Conservation (phyloP, 2,888 invertebrate species). For the Oligia fasciuncula region DNA sequence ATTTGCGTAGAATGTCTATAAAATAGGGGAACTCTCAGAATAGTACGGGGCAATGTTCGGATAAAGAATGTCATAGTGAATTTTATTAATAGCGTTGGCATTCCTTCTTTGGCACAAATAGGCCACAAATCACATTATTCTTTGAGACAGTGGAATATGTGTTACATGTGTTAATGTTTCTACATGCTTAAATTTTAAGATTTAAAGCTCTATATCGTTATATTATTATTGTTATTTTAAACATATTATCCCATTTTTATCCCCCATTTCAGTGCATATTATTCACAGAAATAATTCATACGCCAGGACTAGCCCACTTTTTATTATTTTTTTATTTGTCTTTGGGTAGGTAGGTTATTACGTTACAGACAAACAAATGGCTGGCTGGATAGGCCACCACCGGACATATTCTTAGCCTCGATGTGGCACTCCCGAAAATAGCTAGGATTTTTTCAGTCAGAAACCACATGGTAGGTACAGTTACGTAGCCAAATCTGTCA, state of each 20-base stretch:
- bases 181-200: constrained; percentile 14
- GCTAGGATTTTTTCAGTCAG: neutral
- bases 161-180: constrained; percentile 5
- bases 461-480: neutral
- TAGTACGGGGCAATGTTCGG: constrained; percentile 66
- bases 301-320: neutral
- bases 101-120: constrained; percentile 68
- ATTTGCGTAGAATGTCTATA: constrained; percentile 53
- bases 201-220: constrained; percentile 21
- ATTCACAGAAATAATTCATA: neutral
- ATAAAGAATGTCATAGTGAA: constrained; percentile 68
- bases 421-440: constrained; percentile 5
- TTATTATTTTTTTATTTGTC: neutral
- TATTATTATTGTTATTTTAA: constrained; percentile 28
- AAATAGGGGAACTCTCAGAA: constrained; percentile 41
- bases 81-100: constrained; percentile 70
- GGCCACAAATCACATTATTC: constrained; percentile 59
- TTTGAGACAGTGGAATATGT: constrained; percentile 55
- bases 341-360: neutral
- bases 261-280: neutral
- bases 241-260: neutral
- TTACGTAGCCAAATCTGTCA: constrained; percentile 21
- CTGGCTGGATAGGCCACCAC: neutral
- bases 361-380: constrained; percentile 7
- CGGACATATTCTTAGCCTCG: constrained; percentile 16